Evolutionary conservation across 2,888 invertebrate genomes (phyloP).

Genomic region (Dicranocentrus wangi): DNA sequence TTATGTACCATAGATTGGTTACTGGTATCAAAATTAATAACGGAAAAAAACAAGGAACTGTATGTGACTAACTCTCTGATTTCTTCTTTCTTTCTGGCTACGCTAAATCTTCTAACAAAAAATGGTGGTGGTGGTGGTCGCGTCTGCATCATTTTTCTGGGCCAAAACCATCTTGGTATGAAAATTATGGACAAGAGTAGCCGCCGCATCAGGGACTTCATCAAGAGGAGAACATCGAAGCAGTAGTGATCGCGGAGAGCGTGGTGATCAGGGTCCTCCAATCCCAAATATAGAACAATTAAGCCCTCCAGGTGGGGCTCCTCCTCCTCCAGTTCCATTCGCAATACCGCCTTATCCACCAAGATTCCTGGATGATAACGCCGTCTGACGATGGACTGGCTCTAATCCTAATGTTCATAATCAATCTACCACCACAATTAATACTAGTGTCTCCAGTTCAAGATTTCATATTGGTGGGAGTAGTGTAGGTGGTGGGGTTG

Average conservation of each 20-base stretch:
- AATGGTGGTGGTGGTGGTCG: too few relatives aligned
- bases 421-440: constrained; percentile 61
- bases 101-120: too few relatives aligned
- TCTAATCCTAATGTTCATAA: constrained; percentile 64
- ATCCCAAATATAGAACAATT: constrained; percentile 64
- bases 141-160: too few relatives aligned
- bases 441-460: constrained; percentile 62
- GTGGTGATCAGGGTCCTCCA: constrained; percentile 60
- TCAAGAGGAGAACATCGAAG: constrained; percentile 79
- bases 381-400: constrained; percentile 84
- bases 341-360: constrained; percentile 86
- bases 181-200: constrained; percentile 16
- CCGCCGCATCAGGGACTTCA: constrained; percentile 89
- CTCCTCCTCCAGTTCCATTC: constrained; percentile 77
- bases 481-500: constrained; percentile 51
- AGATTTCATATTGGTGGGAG: constrained; percentile 51
- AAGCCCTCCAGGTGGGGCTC: constrained; percentile 79
- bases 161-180: too few relatives aligned
- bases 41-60: too few relatives aligned
- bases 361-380: constrained; percentile 83
- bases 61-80: constrained; percentile 38
- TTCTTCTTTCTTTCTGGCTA: constrained; percentile 33
- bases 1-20: too few relatives aligned
- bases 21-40: too few relatives aligned
- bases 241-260: constrained; percentile 62